Base-by-base conservation (phyloP, 2,888 invertebrate genomes). In the Adineta ricciae region DNA sequence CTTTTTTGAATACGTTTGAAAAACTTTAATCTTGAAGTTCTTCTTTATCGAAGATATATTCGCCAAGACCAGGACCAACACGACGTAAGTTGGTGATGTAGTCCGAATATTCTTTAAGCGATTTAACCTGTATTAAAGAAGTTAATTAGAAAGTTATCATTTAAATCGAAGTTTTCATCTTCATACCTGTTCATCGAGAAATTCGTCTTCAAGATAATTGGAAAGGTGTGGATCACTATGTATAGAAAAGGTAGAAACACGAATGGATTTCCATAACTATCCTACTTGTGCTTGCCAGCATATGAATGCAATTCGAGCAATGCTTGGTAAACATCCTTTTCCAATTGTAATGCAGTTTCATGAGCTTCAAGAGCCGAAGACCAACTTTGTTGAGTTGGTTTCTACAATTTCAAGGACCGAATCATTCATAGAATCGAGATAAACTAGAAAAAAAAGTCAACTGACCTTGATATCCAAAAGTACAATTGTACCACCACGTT, bases 401-500 rank as follows among this genome's bases (percentile, higher is more conserved):
- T 82, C 19, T 73, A 78, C 38, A 78, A 24, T 21, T 78, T 2
- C 19, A 50, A 64, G 32, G 0, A 64, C 27, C 27, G 50, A 24
- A 27, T 56, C 2, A 11, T 5, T n/a, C 8, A 7, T 56, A 56
- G 7, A 27, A 27, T 27, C 27, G 14, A 56, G 27, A 24, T 8
- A n/a, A 5, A 54, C 21, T 9, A 54, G 2, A 54, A 1, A n/a
- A 8, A 56, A 9, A 7, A 2, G 9, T 56, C 56, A 56, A 56
- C 56, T 56, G 21, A 78, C 78, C 19, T 78, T 91, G 84, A 95
- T 92, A 86, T 92, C 92, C 84, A 92, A 92, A 32, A 95, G 91
- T 82, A 93, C 91, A 87, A 95, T 92, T 21, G 92, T 92, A 0
- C 95, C 95, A 5, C 95, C 95, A 83, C 95, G 92, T 89, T 93